Evolutionary conservation across 2,797 vertebrate species (phyloP).

Genomic region (Pipistrellus pipistrellus): DNA sequence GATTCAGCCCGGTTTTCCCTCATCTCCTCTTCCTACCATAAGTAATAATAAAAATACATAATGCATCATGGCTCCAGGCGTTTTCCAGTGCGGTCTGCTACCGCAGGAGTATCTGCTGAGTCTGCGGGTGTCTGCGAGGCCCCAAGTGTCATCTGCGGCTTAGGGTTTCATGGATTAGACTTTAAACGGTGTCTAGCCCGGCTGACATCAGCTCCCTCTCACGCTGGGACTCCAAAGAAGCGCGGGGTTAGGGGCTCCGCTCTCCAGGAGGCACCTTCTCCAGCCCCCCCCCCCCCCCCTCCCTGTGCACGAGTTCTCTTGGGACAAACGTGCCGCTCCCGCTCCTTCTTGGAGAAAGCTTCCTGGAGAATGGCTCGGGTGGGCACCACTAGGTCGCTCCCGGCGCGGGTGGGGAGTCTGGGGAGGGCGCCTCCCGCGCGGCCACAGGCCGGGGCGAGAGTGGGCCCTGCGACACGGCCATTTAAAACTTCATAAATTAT

Average conservation of each 20-base stretch:
- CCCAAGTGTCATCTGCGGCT: conserved; percentile 80
- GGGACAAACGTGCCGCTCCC: neutral
- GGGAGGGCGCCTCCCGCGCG: conserved; percentile 22
- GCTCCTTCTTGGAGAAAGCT: conserved; percentile 30
- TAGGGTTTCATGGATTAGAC: conserved; percentile 81
- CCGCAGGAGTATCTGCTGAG: conserved; percentile 78
- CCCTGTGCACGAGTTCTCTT: neutral
- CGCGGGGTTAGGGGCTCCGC: conserved; percentile 45
- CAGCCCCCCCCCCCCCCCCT: no score
- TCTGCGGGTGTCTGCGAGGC: conserved; percentile 81
- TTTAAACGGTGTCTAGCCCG: conserved; percentile 75
- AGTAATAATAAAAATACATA: conserved; percentile 76
- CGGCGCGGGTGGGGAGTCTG: neutral
- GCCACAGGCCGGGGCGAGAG: conserved; percentile 4
- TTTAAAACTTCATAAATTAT: conserved; percentile 98
- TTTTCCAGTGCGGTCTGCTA: conserved; percentile 78
- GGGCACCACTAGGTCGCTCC: conserved; percentile 80
- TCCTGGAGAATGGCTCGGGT: conserved; percentile 60
- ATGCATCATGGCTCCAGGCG: conserved; percentile 77
- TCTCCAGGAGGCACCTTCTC: neutral
- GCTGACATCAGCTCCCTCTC: conserved; percentile 75
- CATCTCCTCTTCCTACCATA: conserved; percentile 74
- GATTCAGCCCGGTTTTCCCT: conserved; percentile 74
- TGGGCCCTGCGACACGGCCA: conserved; percentile 74
- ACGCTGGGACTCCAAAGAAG: conserved; percentile 64